Evolutionary conservation across 1,140 invertebrate genomes (phyloP), one percentile per base, ranked within the genome.

Genomic region (Leguminivora glycinivorella): DNA sequence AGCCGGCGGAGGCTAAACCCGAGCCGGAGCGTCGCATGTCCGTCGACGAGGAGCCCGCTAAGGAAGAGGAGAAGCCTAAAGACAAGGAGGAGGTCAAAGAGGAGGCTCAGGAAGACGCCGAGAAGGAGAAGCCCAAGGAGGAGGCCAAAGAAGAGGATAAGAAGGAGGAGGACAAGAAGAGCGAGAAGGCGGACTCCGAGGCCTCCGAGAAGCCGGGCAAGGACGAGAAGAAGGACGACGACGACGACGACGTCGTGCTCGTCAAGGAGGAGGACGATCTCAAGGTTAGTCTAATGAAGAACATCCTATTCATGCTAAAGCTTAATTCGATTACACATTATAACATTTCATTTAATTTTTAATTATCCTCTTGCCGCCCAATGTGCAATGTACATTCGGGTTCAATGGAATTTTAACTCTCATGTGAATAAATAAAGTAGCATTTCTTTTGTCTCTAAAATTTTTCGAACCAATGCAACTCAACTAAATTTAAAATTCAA

Each of bases 201-300:
- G 80, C 79, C 9, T 87, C 85, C 68, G 92, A 92, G 26, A 91
- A 90, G 56, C 89, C 92, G 71, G 77, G 81, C 56, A 90, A 92
- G 47, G 91, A 92, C 10, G 92, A 94, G 72, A 93, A 93, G 80
- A 93, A 92, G 70, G 92, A 93, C 12, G 92, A 93, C 2, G 89
- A 93, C 29, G 92, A 93, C 52, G 93, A 93, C 66, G 92, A 93
- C 67, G 91, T 92, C 0, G 90, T 92, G 25, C 75, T 93, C 17
- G 89, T 92, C 4, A 94, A 95, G 74, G 94, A 94, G 63, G 92
- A 92, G 47, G 93, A 94, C 70, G 92, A 92, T 68, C 78, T 92
- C 26, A 92, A 93, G 71, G 87, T 93, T 56, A 22, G 47, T n/a
- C n/a, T 52, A 22, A 52, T 17, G 17, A 1, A 40, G 40, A 43